A percentile compares a stretch with the other conserved stretches of the same genome.
phyloP scores from a whole-genome alignment of 1,140 invertebrate species.

The Thrips palmi region DNA sequence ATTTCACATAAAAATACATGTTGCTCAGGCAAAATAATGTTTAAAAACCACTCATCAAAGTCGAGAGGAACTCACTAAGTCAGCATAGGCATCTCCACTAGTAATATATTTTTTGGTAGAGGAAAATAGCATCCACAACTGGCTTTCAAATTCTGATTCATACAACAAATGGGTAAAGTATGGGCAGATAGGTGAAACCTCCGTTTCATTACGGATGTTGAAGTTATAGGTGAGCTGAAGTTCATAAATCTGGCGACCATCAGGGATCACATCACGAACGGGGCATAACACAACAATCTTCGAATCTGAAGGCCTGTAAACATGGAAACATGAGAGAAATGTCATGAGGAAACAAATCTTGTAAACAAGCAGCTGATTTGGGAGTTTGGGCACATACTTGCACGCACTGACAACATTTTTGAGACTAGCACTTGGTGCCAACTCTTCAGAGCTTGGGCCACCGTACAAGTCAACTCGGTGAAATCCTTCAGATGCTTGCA shows the following conservation, averaged over 20 bases:
- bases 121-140: conserved; percentile 92
- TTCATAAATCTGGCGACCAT: conserved; percentile 75
- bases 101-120: conserved; percentile 72
- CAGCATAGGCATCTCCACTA: conserved; percentile 74
- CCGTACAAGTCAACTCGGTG: conserved; percentile 46
- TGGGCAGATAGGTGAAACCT: conserved; percentile 62
- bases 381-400: conserved; percentile 28
- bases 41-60: neutral
- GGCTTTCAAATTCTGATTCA: conserved; percentile 86
- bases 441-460: conserved; percentile 57
- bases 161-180: conserved; percentile 75
- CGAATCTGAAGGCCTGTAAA: conserved; percentile 51
- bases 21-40: neutral
- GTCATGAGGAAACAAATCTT: conserved; percentile 5
- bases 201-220: conserved; percentile 59
- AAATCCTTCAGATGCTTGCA: conserved; percentile 63
- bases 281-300: conserved; percentile 54
- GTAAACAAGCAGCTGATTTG: neutral
- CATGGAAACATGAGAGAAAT: neutral
- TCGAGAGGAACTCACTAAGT: conserved; percentile 15
- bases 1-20: neutral
- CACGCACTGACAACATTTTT: conserved; percentile 64
- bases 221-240: conserved; percentile 73
- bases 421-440: conserved; percentile 50
- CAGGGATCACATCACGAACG: conserved; percentile 64